Conservation (phyloP, 2,888 invertebrate genomes). For the Drosophila peninsularis region DNA sequence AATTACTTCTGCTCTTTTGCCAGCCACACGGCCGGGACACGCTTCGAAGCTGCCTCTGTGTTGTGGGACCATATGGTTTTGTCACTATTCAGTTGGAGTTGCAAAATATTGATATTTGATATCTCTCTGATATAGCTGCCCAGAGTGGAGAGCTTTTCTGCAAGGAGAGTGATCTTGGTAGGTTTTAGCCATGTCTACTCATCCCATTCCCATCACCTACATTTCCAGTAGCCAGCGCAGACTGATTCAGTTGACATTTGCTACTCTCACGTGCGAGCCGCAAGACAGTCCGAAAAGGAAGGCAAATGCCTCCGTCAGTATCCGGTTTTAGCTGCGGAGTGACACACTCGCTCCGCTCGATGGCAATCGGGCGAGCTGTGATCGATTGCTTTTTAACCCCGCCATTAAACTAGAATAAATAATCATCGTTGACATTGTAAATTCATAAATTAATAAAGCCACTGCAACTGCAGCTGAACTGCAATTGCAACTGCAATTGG, state of each 20-base stretch:
- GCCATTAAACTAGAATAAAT: conserved; percentile 69
- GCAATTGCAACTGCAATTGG: conserved; percentile 49
- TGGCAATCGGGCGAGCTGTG: conserved; percentile 52
- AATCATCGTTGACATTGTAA: conserved; percentile 72
- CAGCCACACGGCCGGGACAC: not conserved
- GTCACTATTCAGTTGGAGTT: conserved; percentile 1
- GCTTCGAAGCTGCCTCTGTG: not conserved
- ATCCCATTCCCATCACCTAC: not conserved
- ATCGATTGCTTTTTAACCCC: conserved; percentile 77
- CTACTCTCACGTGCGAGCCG: not conserved
- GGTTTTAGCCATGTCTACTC: not conserved
- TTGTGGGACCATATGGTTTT: not conserved
- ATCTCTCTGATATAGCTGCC: too few species aligned
- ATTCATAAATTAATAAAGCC: conserved; percentile 67
- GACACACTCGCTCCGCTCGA: conserved; percentile 36
- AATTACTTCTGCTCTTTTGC: conserved; percentile 56
- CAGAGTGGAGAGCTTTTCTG: too few species aligned
- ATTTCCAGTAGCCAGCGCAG: not conserved
- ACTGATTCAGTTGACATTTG: not conserved
- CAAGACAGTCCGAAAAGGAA: conserved; percentile 8
- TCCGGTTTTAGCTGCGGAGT: conserved; percentile 24
- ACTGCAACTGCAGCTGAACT: conserved; percentile 42
- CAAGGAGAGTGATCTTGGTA: not conserved
- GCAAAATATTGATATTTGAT: not conserved
- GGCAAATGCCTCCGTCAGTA: conserved; percentile 28